phyloP scores from a whole-genome alignment of 1,140 invertebrate species.

The Hypsibius dujardini region DNA sequence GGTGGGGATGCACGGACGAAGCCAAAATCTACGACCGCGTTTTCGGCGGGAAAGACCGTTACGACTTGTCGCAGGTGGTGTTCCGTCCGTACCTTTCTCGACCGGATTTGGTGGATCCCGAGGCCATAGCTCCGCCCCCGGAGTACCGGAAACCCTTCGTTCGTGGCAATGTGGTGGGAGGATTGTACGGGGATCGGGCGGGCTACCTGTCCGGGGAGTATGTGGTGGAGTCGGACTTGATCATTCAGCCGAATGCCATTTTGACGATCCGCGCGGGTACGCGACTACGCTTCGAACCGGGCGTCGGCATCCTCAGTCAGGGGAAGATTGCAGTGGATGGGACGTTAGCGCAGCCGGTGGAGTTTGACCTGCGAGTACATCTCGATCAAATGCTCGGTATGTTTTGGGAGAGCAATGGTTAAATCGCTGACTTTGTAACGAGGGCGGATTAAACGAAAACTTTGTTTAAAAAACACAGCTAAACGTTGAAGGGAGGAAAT shows the following conservation, averaged over 20 bases:
- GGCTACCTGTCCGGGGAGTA: neutral
- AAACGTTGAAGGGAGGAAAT: too few species aligned
- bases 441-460: too few species aligned
- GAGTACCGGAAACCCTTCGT: neutral
- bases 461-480: too few species aligned
- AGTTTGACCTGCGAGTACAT: too few species aligned
- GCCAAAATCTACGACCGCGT: conserved; percentile 50
- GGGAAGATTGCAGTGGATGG: conserved; percentile 28
- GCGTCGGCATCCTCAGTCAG: conserved; percentile 32
- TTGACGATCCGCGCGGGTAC: conserved; percentile 24
- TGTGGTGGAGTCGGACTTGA: conserved; percentile 6
- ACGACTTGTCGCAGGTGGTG: conserved; percentile 67
- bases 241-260: conserved; percentile 13
- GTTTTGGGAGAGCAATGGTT: too few species aligned
- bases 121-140: conserved; percentile 35
- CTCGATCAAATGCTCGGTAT: too few species aligned
- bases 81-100: conserved; percentile 69
- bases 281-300: conserved; percentile 30
- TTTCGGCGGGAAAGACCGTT: conserved; percentile 74
- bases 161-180: conserved; percentile 1
- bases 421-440: too few species aligned
- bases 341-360: neutral
- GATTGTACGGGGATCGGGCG: neutral
- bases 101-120: conserved; percentile 49
- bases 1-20: conserved; percentile 60